Evolutionary conservation across 1,140 invertebrate genomes (phyloP), one percentile per base, ranked within the genome.

Genomic region (Eriosoma lanigerum): DNA sequence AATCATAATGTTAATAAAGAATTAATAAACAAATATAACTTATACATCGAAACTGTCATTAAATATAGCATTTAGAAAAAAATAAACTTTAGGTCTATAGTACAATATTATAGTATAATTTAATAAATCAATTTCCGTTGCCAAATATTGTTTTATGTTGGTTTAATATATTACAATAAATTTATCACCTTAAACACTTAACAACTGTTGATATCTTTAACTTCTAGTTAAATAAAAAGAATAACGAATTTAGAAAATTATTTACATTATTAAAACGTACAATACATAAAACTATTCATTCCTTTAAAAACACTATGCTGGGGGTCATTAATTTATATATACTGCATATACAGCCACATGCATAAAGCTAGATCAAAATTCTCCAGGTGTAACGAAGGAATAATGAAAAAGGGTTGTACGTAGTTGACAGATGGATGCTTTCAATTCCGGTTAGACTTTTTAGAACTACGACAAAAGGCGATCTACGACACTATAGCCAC

Each of bases 401-500:
- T 62, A 78, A 62, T 78, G 48, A 38, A 76, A 76, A 46, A 32
- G 75, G 75, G 75, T 62, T 78, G 75, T 46, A 46, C 17, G 6
- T 24, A 60, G 24, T 38, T 9, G 44, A 78, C 75, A 78, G 75
- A 78, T 78, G 75, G 75, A 62, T 62, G 75, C 75, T 62, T 78
- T 78, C 75, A 78, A 78, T 78, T 78, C 75, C 56, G 56, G 75
- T 78, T 76, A 56, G 75, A 78, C 75, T 78, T 78, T 38, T 78
- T 60, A 29, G n/a, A 54, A 73, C 70, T 10, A 58, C 15, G 29
- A 60, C 54, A 60, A 78, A 56, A 78, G 56, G 46, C 19, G 52
- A 54, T 44, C 17, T 76, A 58, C 54, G 21, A 76, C 73, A 58
- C 73, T 58, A n/a, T n/a, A 44, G 73, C 52, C 75, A 62, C 75